These are phyloP conservation scores for Oncorhynchus clarkii DNA, from an alignment of 2,113 vertebrate genomes.

Conservation along the genomic window DNA sequence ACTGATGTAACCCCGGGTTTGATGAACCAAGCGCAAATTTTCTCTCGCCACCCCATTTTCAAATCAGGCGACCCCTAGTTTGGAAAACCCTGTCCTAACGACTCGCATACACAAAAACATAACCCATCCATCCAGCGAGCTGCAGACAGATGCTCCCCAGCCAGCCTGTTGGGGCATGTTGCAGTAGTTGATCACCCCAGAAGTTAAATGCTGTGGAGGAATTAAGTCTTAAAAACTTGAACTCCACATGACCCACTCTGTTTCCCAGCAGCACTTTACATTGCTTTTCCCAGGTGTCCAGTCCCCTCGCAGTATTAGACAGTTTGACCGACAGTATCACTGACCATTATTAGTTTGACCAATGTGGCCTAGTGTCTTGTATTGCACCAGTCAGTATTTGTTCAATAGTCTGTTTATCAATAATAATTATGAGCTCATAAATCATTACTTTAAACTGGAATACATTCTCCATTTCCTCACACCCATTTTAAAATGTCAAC, in stretches of 20 bases:
- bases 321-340: constrained; percentile 13
- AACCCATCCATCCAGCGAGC: too few relatives aligned
- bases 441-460: not conserved
- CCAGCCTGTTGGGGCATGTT: too few relatives aligned
- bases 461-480: not conserved
- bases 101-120: too few relatives aligned
- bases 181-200: not conserved
- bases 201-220: constrained; percentile 1
- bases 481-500: too few relatives aligned
- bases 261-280: constrained; percentile 56
- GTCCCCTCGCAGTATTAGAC: constrained; percentile 23
- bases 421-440: constrained; percentile 13
- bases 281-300: constrained; percentile 43
- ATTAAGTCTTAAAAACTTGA: constrained; percentile 37
- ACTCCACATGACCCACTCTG: constrained; percentile 32
- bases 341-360: constrained; percentile 18
- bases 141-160: too few relatives aligned
- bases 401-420: not conserved
- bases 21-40: too few relatives aligned
- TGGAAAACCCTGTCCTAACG: too few relatives aligned
- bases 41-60: too few relatives aligned
- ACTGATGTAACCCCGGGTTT: too few relatives aligned
- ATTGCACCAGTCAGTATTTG: not conserved
- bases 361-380: constrained; percentile 5
- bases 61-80: too few relatives aligned